phyloP scores from a whole-genome alignment of 2,797 vertebrate species.

The Sebastes hopkinsi region DNA sequence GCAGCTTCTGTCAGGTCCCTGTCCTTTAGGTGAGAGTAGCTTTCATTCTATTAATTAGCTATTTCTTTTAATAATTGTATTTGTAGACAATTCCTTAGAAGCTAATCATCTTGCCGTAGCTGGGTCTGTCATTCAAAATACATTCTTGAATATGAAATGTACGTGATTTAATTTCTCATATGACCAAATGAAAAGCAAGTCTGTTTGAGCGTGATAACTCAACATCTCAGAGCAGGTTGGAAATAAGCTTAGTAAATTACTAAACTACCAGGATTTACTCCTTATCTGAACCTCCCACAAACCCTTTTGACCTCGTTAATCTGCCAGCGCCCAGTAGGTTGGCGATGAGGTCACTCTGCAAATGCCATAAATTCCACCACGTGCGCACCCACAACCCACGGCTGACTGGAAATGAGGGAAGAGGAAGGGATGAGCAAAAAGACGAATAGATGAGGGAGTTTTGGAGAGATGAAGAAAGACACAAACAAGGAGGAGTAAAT shows the following conservation, averaged over 20 bases:
- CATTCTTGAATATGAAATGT: neutral
- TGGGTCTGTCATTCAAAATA: neutral
- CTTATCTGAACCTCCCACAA: conserved; percentile 26
- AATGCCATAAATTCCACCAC: conserved; percentile 42
- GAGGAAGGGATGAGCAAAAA: neutral
- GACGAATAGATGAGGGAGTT: neutral
- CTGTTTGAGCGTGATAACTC: neutral
- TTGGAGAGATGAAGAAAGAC: neutral
- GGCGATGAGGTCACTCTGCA: conserved; percentile 39
- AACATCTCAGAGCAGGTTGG: neutral
- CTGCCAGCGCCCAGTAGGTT: conserved; percentile 6
- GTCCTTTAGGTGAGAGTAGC: conserved; percentile 80
- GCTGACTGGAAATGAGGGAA: conserved; percentile 41
- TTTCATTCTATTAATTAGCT: neutral
- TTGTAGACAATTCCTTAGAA: neutral
- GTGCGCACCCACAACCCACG: neutral
- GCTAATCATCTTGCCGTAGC: neutral
- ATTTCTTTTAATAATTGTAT: neutral
- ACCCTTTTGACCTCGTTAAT: conserved; percentile 50
- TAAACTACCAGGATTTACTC: conserved; percentile 22
- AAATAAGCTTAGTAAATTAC: neutral
- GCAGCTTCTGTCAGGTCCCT: conserved; percentile 79
- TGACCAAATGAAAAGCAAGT: neutral
- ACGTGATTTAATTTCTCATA: neutral
- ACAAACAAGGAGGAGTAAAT: neutral